phyloP scores from a whole-genome alignment of 2,113 vertebrate species.

The Psammodynastes pulverulentus region DNA sequence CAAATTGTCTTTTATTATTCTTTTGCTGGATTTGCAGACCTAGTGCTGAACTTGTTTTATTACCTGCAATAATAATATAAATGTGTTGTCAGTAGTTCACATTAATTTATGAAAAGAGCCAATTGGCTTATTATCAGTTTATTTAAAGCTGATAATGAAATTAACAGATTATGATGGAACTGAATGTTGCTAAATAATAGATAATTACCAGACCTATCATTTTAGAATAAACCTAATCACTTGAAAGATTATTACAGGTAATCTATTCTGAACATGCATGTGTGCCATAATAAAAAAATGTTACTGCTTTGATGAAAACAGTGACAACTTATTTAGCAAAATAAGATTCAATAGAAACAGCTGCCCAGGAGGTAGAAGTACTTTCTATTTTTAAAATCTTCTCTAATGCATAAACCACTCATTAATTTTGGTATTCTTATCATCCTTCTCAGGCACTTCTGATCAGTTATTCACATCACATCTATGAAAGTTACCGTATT shows the following conservation, averaged over 20 bases:
- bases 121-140: constrained; percentile 15
- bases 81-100: constrained; percentile 3
- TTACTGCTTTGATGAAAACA: constrained; percentile 9
- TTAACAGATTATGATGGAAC: constrained; percentile 17
- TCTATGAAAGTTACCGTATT: constrained; percentile 48
- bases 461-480: constrained; percentile 64
- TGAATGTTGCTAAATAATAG: constrained; percentile 30
- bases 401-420: neutral
- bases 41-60: neutral
- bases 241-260: constrained; percentile 5
- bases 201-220: neutral
- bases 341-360: neutral
- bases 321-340: constrained; percentile 16
- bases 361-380: neutral
- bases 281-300: constrained; percentile 5
- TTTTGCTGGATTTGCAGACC: neutral
- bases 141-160: constrained; percentile 14
- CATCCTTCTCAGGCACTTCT: constrained; percentile 37
- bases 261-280: constrained; percentile 9
- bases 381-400: neutral
- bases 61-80: constrained; percentile 8
- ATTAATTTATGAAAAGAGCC: neutral
- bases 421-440: neutral
- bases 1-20: neutral
- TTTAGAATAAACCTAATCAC: constrained; percentile 31